phyloP scores from a whole-genome alignment of 2,888 invertebrate genomes.

The Sericinus montela region DNA sequence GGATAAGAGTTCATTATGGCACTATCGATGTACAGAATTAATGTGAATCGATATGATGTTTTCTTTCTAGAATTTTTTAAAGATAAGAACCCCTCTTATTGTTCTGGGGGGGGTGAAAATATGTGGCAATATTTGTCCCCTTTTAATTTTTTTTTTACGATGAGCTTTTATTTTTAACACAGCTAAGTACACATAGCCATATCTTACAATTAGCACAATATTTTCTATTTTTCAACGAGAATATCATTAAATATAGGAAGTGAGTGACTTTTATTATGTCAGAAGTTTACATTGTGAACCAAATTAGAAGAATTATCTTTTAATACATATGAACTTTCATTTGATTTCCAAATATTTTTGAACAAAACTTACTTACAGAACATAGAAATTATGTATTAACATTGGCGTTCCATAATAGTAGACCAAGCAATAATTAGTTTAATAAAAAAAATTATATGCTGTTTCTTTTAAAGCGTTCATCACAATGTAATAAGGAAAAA shows the following conservation, averaged over 20 bases:
- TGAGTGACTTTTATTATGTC: not conserved
- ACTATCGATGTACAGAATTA: constrained; percentile 3
- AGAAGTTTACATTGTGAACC: not conserved
- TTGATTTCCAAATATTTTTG: not conserved
- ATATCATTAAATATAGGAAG: constrained; percentile 10
- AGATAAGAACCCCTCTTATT: not conserved
- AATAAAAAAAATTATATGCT: not conserved
- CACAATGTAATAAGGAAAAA: constrained; percentile 1
- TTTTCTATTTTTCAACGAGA: constrained; percentile 9
- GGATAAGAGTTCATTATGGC: constrained; percentile 1
- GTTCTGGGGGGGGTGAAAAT: not conserved
- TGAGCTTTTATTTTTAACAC: constrained; percentile 19
- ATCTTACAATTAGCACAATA: constrained; percentile 17
- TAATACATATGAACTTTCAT: no score
- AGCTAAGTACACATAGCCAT: constrained; percentile 18
- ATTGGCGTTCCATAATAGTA: no score
- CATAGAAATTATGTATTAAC: no score
- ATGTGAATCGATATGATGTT: not conserved
- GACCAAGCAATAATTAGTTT: constrained; percentile 3
- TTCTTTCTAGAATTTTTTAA: not conserved
- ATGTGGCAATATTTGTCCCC: constrained; percentile 12
- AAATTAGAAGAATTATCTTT: not conserved
- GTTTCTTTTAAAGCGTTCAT: constrained; percentile 8
- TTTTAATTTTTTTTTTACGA: constrained; percentile 16
- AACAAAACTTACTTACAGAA: not conserved